Evolutionary conservation across 2,113 vertebrate genomes (phyloP), one percentile per base, ranked within the genome.

Genomic region (human (Homo sapiens)): DNA sequence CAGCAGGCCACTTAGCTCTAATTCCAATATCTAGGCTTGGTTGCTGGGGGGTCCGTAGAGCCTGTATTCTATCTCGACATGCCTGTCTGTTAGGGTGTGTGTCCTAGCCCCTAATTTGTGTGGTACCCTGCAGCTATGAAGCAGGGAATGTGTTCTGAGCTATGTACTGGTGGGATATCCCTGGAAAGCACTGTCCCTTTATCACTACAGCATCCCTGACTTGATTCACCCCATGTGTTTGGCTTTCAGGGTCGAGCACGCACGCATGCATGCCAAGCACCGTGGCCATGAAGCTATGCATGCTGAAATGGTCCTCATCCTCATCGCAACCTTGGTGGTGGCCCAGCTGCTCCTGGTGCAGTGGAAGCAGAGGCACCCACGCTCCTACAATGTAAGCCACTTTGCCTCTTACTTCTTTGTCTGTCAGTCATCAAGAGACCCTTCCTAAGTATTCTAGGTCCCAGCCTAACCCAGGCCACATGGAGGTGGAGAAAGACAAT

Each of bases 261-360:
- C 99, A 0, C 99, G 98, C 96, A 99, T 99, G 99, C 99, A 99
- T 6, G 99, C 99, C 98, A 99, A 99, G 97, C 99, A 99, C 98
- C 99, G 99, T 0, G 99, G 99, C 8, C 99, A 99, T 0, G 99
- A 99, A 98, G 99, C 99, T 8, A 99, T 99, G 99, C 99, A 99
- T 0, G 99, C 99, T 1, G 99, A 99, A 95, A 99, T 99, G 99
- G 99, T 99, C 48, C 99, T 99, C 93, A 99, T 99, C 98, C 99
- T 99, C 83, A 99, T 99, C 0, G 99, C 99, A 98, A 99, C 99
- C 0, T 98, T 99, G 17, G 99, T 99, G 86, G 98, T 99, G 48
- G 99, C 99, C 10, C 99, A 99, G 98, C 99, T 99, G 18, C 99
- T 99, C 86, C 98, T 99, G 50, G 99, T 99, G 0, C 99, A 99